Conservation (phyloP, 2,888 invertebrate genomes). For the Tribolium freemani region DNA sequence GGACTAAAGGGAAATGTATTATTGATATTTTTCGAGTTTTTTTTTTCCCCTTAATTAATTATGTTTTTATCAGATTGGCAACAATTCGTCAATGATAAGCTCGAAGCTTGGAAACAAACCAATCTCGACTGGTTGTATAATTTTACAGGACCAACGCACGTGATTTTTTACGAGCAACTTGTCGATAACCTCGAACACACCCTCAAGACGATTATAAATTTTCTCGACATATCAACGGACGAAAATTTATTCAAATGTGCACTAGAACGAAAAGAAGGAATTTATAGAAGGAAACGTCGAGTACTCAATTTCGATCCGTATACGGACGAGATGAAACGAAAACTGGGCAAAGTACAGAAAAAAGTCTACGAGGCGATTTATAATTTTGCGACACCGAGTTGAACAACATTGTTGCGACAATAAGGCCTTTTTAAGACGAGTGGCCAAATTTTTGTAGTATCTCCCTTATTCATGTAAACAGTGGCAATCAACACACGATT, state of each 20-base stretch:
- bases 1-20: constrained; percentile 74
- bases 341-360: constrained; percentile 69
- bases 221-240: constrained; percentile 68
- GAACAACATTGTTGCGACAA: constrained; percentile 7
- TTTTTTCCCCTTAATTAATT: not conserved
- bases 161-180: constrained; percentile 80
- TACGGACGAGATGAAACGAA: constrained; percentile 74
- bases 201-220: constrained; percentile 73
- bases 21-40: not conserved
- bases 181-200: constrained; percentile 74
- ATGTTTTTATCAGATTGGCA: constrained; percentile 75
- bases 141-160: constrained; percentile 78
- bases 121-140: constrained; percentile 80
- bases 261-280: constrained; percentile 71
- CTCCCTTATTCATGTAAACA: constrained; percentile 17
- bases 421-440: constrained; percentile 17
- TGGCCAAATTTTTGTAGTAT: constrained; percentile 22
- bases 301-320: constrained; percentile 80
- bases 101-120: constrained; percentile 78
- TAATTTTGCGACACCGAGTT: constrained; percentile 60
- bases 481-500: constrained; percentile 24
- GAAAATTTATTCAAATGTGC: constrained; percentile 61
- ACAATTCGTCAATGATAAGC: constrained; percentile 77
- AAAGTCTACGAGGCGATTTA: constrained; percentile 70
- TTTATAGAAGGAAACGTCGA: constrained; percentile 79